Evolutionary conservation across 2,888 invertebrate species (phyloP), one percentile per base, ranked within the genome.

Genomic region (Rhopalosiphum nymphaeae): DNA sequence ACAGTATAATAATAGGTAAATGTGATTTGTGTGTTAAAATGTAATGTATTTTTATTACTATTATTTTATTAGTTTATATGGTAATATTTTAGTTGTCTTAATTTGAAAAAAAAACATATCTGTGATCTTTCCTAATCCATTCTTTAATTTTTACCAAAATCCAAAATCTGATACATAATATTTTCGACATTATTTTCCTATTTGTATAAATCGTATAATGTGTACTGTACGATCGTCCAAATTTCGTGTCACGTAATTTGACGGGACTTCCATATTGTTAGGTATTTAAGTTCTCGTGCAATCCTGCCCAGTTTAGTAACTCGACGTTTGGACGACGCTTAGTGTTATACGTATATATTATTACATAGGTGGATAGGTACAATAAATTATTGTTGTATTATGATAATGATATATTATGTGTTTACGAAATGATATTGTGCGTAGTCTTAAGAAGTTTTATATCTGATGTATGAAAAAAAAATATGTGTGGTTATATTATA

Each of bases 51-150:
- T 91, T 91, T 46, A 49, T 88, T 67, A 67, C 49, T 89, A 57
- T 93, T 93, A 85, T 61, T 93, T 89, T 67, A 89, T 1, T 89
- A 89, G 44, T 84, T n/a, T n/a, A 67, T 84, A 67, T 26, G 56
- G 57, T 46, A 85, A 85, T 89, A 53, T 11, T n/a, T 53, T 78
- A 78, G 36, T 93, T 61, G 36, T 88, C 21, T 88, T 67, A 67
- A n/a, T 91, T 89, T 42, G 11, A 44, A 89, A 57, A 67, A 93
- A 85, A 93, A 90, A 90, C 85, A 49, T 90, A 93, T 93, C 89
- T 93, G 89, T 90, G 89, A 93, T 90, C 57, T 90, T 93, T 89
- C 84, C 89, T 89, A 90, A 85, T 90, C 46, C 85, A 90, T 89
- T 90, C 49, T 78, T 88, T 92, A 56, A 67, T 29, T 88, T 88